Conservation (phyloP, 2,888 invertebrate species). For the Notodromas monacha region DNA sequence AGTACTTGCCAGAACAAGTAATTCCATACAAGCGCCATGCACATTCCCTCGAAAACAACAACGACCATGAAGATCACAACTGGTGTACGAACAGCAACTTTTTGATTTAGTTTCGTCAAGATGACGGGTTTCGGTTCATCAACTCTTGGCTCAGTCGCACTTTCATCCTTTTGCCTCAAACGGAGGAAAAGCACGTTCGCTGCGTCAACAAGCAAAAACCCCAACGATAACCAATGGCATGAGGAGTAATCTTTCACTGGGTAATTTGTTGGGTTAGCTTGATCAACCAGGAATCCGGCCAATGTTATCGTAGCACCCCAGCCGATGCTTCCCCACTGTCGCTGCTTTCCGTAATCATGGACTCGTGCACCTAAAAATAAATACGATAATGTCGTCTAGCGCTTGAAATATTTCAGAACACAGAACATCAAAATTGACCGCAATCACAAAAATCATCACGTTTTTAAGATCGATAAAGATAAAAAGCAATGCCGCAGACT, state of each 20-base stretch:
- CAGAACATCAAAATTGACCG: no score
- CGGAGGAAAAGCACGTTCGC: no score
- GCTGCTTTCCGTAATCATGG: constrained; percentile 37
- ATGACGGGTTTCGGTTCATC: no score
- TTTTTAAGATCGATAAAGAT: no score
- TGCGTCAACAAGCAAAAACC: constrained; percentile 17
- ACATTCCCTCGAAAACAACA: constrained; percentile 45
- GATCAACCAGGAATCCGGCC: constrained; percentile 41
- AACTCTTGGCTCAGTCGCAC: no score
- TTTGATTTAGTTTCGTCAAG: no score
- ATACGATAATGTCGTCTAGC: neutral
- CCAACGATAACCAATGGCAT: constrained; percentile 41
- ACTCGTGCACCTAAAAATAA: constrained; percentile 7
- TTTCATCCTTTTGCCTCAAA: no score
- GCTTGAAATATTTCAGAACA: no score
- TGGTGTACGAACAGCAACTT: no score
- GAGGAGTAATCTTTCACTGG: constrained; percentile 35
- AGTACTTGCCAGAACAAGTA: constrained; percentile 39
- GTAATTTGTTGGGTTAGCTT: constrained; percentile 26
- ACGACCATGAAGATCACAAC: constrained; percentile 40
- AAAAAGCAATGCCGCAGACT: no score
- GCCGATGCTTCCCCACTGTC: constrained; percentile 58
- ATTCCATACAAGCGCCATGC: constrained; percentile 54
- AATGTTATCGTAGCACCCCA: constrained; percentile 44
- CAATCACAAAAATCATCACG: no score